These are phyloP conservation scores for Chondrilla cf. caribensis DNA, from an alignment of 37 sponge, comb jelly and placozoan genomes.

Conservation along the genomic window DNA sequence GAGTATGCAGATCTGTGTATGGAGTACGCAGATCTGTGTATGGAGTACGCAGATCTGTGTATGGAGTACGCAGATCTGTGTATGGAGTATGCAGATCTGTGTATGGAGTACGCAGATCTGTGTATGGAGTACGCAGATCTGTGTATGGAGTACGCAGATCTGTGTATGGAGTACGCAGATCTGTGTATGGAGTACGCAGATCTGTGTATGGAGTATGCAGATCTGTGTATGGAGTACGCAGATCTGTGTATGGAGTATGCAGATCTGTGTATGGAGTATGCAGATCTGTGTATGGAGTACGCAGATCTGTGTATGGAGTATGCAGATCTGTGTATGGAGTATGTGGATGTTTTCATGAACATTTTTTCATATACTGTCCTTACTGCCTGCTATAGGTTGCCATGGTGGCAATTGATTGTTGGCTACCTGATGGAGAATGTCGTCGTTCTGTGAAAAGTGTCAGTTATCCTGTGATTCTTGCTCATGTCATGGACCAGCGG, in stretches of 20 bases:
- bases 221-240: background rate
- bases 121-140: too few species aligned
- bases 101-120: background rate
- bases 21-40: background rate
- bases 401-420: constrained; percentile 14
- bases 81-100: background rate
- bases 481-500: background rate
- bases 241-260: too few species aligned
- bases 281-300: background rate
- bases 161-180: background rate
- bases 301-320: background rate
- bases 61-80: too few species aligned
- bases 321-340: background rate
- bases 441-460: background rate
- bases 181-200: background rate
- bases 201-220: background rate
- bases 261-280: background rate
- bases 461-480: background rate
- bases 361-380: background rate
- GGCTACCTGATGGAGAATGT: background rate
- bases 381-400: background rate
- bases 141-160: background rate
- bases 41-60: background rate
- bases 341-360: too few species aligned
- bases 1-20: background rate